A percentile compares a stretch with the other conserved stretches of the same genome.
Evolutionary conservation across 2,888 invertebrate genomes (phyloP).

Genomic region (Xanthorhoe spadicearia): DNA sequence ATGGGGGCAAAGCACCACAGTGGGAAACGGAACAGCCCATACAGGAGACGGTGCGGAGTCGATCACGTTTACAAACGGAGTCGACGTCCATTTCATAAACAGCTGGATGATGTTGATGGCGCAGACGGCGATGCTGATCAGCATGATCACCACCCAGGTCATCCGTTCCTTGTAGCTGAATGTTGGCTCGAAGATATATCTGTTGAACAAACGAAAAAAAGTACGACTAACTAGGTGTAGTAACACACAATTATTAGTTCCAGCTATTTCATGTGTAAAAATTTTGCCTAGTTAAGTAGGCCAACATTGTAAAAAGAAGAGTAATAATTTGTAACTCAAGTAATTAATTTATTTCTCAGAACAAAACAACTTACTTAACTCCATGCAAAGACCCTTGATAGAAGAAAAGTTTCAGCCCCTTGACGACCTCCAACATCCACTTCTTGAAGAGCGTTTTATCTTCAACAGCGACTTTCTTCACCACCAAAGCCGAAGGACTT

Average conservation of each 20-base stretch:
- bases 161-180: slow-evolving; percentile 69
- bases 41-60: slow-evolving; percentile 77
- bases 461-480: slow-evolving; percentile 36
- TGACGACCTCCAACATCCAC: slow-evolving; percentile 67
- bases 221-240: too few relatives aligned
- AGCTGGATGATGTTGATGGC: slow-evolving; percentile 71
- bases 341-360: too few relatives aligned
- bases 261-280: too few relatives aligned
- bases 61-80: slow-evolving; percentile 78
- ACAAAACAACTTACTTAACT: slow-evolving; percentile 70
- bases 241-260: too few relatives aligned
- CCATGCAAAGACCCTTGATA: slow-evolving; percentile 78
- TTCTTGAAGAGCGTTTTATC: slow-evolving; percentile 53
- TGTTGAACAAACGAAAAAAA: too few relatives aligned
- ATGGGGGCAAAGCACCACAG: slow-evolving; percentile 77
- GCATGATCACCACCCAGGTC: slow-evolving; percentile 72
- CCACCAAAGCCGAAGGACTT: slow-evolving; percentile 58
- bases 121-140: slow-evolving; percentile 71
- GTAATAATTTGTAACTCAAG: too few relatives aligned
- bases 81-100: slow-evolving; percentile 72
- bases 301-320: too few relatives aligned
- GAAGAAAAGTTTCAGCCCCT: slow-evolving; percentile 73
- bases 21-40: slow-evolving; percentile 80
- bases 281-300: too few relatives aligned
- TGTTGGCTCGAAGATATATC: slow-evolving; percentile 77